Conservation (phyloP, 2,888 invertebrate species). For the Netelia melanura region DNA sequence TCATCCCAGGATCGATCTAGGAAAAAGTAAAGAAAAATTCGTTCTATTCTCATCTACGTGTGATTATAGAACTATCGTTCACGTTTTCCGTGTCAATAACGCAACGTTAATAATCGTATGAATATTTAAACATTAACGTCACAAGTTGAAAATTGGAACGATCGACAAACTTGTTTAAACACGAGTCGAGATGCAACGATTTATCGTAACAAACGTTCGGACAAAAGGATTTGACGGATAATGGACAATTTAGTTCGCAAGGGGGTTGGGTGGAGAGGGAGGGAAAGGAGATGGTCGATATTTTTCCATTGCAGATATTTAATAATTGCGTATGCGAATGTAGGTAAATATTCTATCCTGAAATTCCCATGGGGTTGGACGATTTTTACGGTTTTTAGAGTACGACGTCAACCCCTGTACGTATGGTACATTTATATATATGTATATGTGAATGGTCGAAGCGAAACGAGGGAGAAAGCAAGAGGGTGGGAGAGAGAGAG, state of each 20-base stretch:
- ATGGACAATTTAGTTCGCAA: too few relatives aligned
- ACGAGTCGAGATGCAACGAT: too few relatives aligned
- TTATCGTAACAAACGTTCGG: too few relatives aligned
- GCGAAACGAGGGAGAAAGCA: not conserved
- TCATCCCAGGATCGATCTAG: too few relatives aligned
- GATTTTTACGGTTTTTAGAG: slow-evolving; percentile 5
- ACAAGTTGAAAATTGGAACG: not conserved
- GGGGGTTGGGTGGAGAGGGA: too few relatives aligned
- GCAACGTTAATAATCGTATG: too few relatives aligned
- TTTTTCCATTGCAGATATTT: not conserved
- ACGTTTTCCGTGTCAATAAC: too few relatives aligned
- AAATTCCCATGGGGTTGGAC: not conserved
- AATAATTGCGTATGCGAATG: slow-evolving; percentile 7
- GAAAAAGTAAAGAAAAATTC: too few relatives aligned
- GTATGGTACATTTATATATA: not conserved
- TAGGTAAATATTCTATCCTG: slow-evolving; percentile 16
- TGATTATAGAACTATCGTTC: too few relatives aligned
- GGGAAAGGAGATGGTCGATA: too few relatives aligned
- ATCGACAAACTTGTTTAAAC: not conserved
- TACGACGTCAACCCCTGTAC: not conserved
- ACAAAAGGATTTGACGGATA: too few relatives aligned
- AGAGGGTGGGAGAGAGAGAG: not conserved
- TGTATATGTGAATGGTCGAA: not conserved
- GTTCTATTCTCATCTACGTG: too few relatives aligned
- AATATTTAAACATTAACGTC: not conserved